Percentiles rank a stretch among this genome's conserved stretches.
phyloP scores from a whole-genome alignment of 2,797 vertebrate species.

The Crenichthys baileyi region DNA sequence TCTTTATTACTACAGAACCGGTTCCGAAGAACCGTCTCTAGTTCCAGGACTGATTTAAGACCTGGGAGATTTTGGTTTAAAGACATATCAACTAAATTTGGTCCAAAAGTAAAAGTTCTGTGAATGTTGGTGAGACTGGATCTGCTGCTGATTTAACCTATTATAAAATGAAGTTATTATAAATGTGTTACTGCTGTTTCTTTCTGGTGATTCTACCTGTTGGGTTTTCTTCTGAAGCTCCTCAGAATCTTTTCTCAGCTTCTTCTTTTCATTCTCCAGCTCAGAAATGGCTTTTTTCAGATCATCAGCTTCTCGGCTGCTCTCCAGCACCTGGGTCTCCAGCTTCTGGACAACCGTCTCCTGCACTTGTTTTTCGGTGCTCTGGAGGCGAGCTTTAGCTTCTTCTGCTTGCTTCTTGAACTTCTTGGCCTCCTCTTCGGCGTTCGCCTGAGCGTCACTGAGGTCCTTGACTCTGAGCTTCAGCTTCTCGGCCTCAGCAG shows the following conservation, averaged over 20 bases:
- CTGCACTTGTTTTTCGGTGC: slow-evolving; percentile 83
- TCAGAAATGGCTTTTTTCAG: slow-evolving; percentile 85
- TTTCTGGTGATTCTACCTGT: slow-evolving; percentile 82
- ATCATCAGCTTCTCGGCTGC: slow-evolving; percentile 87
- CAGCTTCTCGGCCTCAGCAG: slow-evolving; percentile 88
- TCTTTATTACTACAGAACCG: too few relatives aligned
- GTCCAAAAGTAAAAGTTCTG: too few relatives aligned
- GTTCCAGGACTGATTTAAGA: too few relatives aligned
- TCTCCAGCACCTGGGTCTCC: slow-evolving; percentile 91
- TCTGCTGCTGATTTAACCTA: not conserved
- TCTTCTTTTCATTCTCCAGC: slow-evolving; percentile 90
- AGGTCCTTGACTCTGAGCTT: slow-evolving; percentile 88
- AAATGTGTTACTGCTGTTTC: too few relatives aligned
- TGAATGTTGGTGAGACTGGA: too few relatives aligned
- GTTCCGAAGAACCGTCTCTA: too few relatives aligned
- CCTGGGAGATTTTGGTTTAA: too few relatives aligned
- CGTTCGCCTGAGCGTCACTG: slow-evolving; percentile 88
- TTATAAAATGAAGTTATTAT: too few relatives aligned
- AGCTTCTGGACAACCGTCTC: slow-evolving; percentile 89
- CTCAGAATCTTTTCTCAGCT: slow-evolving; percentile 86
- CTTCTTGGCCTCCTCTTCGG: slow-evolving; percentile 89
- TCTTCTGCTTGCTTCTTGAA: slow-evolving; percentile 93
- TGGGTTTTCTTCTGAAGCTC: slow-evolving; percentile 90
- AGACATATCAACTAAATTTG: too few relatives aligned
- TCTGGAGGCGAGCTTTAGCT: slow-evolving; percentile 83